Evolutionary conservation across 1,140 invertebrate genomes (phyloP).

Genomic region (Tetragnatha versicolor): DNA sequence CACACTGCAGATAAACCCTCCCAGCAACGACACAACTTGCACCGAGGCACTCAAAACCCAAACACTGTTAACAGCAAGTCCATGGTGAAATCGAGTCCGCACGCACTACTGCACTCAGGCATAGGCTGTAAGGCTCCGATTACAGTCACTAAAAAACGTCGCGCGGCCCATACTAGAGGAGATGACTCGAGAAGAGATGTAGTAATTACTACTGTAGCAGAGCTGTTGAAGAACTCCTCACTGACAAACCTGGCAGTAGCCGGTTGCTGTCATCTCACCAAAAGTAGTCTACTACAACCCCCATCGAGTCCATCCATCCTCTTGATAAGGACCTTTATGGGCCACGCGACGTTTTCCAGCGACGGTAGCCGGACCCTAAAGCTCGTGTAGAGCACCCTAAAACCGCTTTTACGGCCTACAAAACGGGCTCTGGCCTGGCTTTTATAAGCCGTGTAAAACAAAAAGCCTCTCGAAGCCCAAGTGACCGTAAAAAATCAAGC

Average conservation of each 20-base stretch:
- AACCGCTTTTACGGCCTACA: conserved; percentile 2
- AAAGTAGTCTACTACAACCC: no score
- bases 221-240: no score
- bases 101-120: background rate
- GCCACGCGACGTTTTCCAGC: no score
- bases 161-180: no score
- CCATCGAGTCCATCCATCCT: no score
- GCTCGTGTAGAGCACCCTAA: conserved; percentile 13
- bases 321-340: no score
- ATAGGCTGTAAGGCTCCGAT: background rate
- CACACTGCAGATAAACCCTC: no score
- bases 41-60: background rate
- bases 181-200: no score
- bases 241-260: no score
- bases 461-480: conserved; percentile 1
- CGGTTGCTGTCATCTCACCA: no score
- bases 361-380: background rate
- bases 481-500: conserved; percentile 16
- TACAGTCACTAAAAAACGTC: no score
- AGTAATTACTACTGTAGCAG: no score
- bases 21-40: background rate
- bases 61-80: conserved; percentile 19
- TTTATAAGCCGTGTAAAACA: conserved; percentile 20
- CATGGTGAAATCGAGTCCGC: background rate
- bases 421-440: conserved; percentile 1